Evolutionary conservation across 1,140 invertebrate species (phyloP).

Genomic region (Latrodectus geometricus): DNA sequence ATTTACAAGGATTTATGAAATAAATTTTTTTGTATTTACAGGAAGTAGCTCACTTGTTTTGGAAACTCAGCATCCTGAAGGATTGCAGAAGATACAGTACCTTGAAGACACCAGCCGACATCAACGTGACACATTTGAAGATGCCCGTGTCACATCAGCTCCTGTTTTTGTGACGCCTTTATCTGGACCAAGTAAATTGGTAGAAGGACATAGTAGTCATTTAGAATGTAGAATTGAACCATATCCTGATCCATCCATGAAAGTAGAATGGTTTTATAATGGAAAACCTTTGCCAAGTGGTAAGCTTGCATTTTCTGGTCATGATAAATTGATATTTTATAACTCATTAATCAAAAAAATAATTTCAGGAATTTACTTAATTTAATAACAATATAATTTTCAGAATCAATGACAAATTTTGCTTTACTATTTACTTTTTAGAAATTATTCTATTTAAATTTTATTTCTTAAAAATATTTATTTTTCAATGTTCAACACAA

Average conservation of each 20-base stretch:
- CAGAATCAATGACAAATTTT: not conserved
- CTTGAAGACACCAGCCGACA: constrained; percentile 86
- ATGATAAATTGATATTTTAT: not conserved
- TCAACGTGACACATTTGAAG: constrained; percentile 76
- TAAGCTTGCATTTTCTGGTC: not conserved
- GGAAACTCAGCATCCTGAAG: constrained; percentile 93
- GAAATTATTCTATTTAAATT: too few species aligned
- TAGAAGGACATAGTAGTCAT: constrained; percentile 90
- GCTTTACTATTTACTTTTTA: too few species aligned
- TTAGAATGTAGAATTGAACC: constrained; percentile 79
- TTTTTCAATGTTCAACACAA: too few species aligned
- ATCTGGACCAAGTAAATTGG: constrained; percentile 82
- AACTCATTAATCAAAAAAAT: not conserved
- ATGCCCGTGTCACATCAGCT: constrained; percentile 68
- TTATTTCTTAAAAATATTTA: too few species aligned
- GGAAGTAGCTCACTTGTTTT: constrained; percentile 87
- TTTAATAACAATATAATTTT: not conserved
- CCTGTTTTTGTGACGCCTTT: constrained; percentile 88
- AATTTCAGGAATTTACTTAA: not conserved
- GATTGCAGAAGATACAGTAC: constrained; percentile 89
- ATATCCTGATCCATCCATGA: constrained; percentile 88
- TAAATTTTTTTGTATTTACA: constrained; percentile 71
- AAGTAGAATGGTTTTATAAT: constrained; percentile 84
- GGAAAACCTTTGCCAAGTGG: constrained; percentile 73
- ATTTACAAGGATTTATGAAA: too few species aligned